Percentiles rank a stretch among this genome's conserved stretches.
phyloP scores from a whole-genome alignment of 2,888 invertebrate species.

The Drosophila quasianomalipes region DNA sequence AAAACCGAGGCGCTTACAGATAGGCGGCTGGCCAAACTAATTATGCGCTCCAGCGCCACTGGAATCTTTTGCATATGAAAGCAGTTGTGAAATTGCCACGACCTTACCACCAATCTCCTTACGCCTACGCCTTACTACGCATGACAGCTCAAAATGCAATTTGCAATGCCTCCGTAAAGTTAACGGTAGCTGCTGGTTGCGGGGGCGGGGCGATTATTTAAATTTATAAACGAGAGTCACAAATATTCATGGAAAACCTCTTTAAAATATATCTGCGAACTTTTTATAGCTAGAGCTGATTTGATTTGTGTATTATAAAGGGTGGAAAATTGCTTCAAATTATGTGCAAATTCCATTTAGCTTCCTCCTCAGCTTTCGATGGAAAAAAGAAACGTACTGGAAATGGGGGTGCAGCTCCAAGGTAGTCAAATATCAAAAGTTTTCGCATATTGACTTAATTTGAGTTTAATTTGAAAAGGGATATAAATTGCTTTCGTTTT shows the following conservation, averaged over 20 bases:
- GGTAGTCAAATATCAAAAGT: neutral
- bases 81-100: conserved; percentile 69
- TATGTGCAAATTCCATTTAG: neutral
- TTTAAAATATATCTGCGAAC: conserved; percentile 26
- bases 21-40: conserved; percentile 62
- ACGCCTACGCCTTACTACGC: conserved; percentile 39
- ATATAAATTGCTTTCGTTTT: neutral
- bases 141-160: conserved; percentile 72
- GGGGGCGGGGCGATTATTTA: conserved; percentile 40
- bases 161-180: conserved; percentile 60
- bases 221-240: conserved; percentile 56
- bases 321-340: conserved; percentile 8
- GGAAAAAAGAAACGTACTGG: neutral
- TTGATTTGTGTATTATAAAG: conserved; percentile 6
- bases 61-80: conserved; percentile 77
- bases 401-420: neutral
- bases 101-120: conserved; percentile 10
- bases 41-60: conserved; percentile 68
- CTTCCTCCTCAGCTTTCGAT: no score
- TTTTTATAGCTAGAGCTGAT: conserved; percentile 5
- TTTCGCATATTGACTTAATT: neutral
- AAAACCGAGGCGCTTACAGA: conserved; percentile 27
- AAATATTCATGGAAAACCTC: conserved; percentile 53
- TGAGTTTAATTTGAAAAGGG: neutral
- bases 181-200: conserved; percentile 6